phyloP scores from a whole-genome alignment of 2,113 vertebrate genomes.

The Pteruthius melanotis region DNA sequence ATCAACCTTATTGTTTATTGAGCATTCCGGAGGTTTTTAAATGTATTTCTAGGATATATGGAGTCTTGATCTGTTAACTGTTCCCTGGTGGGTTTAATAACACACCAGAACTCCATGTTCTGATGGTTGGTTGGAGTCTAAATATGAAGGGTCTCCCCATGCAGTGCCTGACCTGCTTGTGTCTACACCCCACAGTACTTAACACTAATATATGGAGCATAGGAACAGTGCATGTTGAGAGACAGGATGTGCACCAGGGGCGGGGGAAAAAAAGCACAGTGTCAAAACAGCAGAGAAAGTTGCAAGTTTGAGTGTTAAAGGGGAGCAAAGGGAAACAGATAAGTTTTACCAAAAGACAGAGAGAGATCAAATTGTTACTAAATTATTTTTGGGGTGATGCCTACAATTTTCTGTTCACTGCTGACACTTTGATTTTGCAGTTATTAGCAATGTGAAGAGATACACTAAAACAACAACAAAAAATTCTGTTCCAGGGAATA shows the following conservation, averaged over 20 bases:
- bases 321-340: not conserved
- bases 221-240: not conserved
- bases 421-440: not conserved
- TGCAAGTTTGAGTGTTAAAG: not conserved
- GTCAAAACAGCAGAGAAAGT: not conserved
- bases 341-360: not conserved
- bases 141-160: not conserved
- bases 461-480: not conserved
- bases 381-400: not conserved
- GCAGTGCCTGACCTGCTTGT: not conserved
- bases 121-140: not conserved
- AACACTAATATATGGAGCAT: not conserved
- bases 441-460: not conserved
- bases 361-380: not conserved
- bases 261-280: rapidly evolving
- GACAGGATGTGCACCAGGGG: not conserved
- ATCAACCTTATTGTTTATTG: not conserved
- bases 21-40: not conserved
- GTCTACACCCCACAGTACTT: not conserved
- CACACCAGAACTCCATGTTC: not conserved
- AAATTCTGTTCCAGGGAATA: not conserved
- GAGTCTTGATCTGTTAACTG: not conserved
- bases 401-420: not conserved
- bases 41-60: not conserved
- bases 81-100: not conserved